phyloP scores from a whole-genome alignment of 2,113 vertebrate genomes.

The Proteles cristata region DNA sequence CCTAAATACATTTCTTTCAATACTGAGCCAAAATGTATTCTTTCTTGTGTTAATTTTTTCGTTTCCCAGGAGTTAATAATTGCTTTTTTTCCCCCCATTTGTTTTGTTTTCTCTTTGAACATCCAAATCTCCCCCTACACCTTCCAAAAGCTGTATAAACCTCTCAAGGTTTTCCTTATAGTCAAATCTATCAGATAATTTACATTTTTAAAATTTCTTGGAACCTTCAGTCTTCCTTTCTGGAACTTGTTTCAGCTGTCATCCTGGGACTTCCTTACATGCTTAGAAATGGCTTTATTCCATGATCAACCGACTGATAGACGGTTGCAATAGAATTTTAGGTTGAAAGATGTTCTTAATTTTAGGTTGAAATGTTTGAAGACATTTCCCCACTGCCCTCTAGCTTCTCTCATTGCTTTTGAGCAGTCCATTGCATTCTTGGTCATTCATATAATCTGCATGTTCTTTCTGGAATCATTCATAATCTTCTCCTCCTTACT shows the following conservation, averaged over 20 bases:
- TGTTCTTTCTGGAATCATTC: not conserved
- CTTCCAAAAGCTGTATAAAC: not conserved
- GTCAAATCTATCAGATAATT: not conserved
- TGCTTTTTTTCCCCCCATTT: not conserved
- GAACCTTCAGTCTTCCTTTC: not conserved
- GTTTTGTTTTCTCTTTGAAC: not conserved
- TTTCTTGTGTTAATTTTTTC: not conserved
- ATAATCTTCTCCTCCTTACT: not conserved
- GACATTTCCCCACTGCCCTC: not conserved
- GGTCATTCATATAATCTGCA: not conserved
- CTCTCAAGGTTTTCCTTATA: not conserved
- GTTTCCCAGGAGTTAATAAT: not conserved
- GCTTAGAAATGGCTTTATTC: not conserved
- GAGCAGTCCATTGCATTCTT: not conserved
- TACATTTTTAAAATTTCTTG: not conserved
- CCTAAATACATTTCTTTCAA: not conserved
- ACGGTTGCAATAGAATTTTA: not conserved
- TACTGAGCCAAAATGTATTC: not conserved
- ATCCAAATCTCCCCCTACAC: not conserved
- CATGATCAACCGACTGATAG: not conserved
- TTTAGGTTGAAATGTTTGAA: not conserved
- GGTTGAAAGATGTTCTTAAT: not conserved
- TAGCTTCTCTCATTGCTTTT: not conserved
- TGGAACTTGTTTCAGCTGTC: not conserved
- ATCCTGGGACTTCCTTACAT: not conserved